phyloP scores from a whole-genome alignment of 92 coral and sea anemone genomes.

The Muricea muricata region DNA sequence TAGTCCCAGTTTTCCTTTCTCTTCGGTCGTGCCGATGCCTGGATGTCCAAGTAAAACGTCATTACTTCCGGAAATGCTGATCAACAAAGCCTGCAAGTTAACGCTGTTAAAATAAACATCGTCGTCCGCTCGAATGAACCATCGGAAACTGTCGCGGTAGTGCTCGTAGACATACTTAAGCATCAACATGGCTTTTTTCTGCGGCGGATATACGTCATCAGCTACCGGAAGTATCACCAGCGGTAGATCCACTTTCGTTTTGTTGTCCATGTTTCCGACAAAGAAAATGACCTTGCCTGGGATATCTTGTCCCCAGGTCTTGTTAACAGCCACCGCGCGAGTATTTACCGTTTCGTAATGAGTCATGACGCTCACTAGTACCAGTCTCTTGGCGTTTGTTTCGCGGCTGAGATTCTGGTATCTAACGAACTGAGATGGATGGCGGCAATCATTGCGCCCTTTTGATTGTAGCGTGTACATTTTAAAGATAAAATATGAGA shows the following conservation, averaged over 20 bases:
- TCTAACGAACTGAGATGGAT: neutral
- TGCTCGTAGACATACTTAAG: slow-evolving; percentile 92
- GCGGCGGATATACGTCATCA: slow-evolving; percentile 95
- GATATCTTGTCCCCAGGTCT: slow-evolving; percentile 87
- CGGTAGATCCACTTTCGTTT: slow-evolving; percentile 64
- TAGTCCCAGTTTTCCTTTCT: slow-evolving; percentile 81
- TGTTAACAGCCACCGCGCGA: slow-evolving; percentile 89
- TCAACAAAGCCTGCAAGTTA: slow-evolving; percentile 77
- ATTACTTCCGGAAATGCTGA: slow-evolving; percentile 79
- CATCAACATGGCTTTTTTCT: slow-evolving; percentile 94
- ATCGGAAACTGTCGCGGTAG: slow-evolving; percentile 84
- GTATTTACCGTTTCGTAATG: slow-evolving; percentile 80
- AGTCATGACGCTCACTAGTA: slow-evolving; percentile 91
- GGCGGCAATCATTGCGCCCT: neutral
- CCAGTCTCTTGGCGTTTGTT: slow-evolving; percentile 76
- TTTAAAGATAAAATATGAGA: neutral
- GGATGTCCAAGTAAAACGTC: slow-evolving; percentile 94
- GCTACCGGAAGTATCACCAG: slow-evolving; percentile 84
- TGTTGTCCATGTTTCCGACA: slow-evolving; percentile 65
- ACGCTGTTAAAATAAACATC: slow-evolving; percentile 89
- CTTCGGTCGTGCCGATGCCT: slow-evolving; percentile 90
- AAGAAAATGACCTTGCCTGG: slow-evolving; percentile 90
- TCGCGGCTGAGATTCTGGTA: slow-evolving; percentile 56
- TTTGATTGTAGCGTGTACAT: neutral
- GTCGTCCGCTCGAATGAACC: slow-evolving; percentile 98